Evolutionary conservation across 2,113 vertebrate species (phyloP).

Genomic region (Dipodomys spectabilis): DNA sequence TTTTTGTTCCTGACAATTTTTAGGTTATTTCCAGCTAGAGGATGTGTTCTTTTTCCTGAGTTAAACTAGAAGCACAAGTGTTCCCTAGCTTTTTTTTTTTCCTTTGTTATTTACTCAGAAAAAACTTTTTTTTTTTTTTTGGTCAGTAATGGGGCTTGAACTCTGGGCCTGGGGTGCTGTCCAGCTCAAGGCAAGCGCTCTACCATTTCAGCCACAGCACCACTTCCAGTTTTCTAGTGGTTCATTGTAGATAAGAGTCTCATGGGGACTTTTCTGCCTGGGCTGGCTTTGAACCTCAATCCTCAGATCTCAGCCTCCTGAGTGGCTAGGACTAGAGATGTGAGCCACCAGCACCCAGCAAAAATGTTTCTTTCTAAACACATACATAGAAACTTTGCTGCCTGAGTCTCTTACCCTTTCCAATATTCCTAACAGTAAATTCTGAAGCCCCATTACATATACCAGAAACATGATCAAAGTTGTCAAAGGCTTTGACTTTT

Average conservation of each 20-base stretch:
- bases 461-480: neutral
- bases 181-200: too few relatives aligned
- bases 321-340: too few relatives aligned
- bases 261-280: too few relatives aligned
- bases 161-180: too few relatives aligned
- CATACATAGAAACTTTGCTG: neutral
- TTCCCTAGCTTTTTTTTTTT: neutral
- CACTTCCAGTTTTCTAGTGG: too few relatives aligned
- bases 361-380: neutral
- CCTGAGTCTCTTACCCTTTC: conserved; percentile 43
- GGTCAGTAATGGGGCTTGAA: too few relatives aligned
- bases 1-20: neutral
- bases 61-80: neutral
- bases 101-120: conserved; percentile 1
- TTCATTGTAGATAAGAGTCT: too few relatives aligned
- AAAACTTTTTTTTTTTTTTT: neutral
- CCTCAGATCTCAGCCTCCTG: too few relatives aligned
- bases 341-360: neutral
- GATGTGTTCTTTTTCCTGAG: conserved; percentile 18
- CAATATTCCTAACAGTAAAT: conserved; percentile 48
- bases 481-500: conserved; percentile 36
- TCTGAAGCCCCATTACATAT: conserved; percentile 37
- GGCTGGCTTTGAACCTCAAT: too few relatives aligned
- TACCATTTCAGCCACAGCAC: too few relatives aligned
- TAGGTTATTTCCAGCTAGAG: neutral